Conservation (phyloP, 2,113 vertebrate species). For the Pygoscelis adeliae region DNA sequence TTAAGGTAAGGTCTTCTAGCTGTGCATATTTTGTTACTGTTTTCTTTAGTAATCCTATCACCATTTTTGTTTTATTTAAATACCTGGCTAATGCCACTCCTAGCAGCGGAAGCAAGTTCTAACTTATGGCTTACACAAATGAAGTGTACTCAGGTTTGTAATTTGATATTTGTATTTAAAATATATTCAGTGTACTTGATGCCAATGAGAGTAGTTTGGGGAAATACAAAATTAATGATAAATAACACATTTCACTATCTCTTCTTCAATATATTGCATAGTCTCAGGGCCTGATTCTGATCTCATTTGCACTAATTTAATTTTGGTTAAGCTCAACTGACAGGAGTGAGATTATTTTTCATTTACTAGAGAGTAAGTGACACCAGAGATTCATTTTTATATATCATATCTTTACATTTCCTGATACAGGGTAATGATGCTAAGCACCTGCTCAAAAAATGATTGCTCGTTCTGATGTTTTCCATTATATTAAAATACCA, state of each 20-base stretch:
- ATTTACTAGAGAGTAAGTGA: not conserved
- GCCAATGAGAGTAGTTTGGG: not conserved
- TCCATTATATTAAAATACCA: not conserved
- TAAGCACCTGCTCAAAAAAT: not conserved
- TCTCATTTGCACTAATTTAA: not conserved
- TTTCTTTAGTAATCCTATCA: not conserved
- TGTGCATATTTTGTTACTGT: not conserved
- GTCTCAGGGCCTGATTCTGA: not conserved
- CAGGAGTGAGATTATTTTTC: not conserved
- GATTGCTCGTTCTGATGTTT: not conserved
- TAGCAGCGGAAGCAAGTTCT: not conserved
- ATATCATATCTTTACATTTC: not conserved
- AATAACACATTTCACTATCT: not conserved
- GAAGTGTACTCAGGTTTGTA: not conserved
- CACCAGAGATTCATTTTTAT: not conserved
- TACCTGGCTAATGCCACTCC: not conserved
- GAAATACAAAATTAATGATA: not conserved
- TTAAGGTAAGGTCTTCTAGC: not conserved
- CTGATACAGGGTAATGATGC: not conserved
- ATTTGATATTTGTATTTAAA: not conserved
- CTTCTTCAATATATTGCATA: not conserved
- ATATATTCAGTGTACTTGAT: not conserved
- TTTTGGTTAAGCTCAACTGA: not conserved
- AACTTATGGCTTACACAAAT: not conserved
- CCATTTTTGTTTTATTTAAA: not conserved